phyloP scores from a whole-genome alignment of 2,113 vertebrate species.

The Lynx canadensis region DNA sequence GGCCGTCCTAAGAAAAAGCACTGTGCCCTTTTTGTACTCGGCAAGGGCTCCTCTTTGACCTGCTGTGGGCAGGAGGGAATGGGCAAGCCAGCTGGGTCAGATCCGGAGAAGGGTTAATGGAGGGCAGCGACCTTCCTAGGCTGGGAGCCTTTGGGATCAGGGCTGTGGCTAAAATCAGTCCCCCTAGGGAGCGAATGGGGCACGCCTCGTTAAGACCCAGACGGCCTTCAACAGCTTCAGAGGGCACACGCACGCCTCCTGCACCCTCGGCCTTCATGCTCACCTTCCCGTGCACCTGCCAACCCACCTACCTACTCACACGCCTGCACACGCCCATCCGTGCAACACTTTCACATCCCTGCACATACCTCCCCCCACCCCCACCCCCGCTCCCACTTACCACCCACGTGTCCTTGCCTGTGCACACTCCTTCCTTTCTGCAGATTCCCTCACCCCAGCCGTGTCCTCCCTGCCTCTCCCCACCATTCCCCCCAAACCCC shows the following conservation, averaged over 20 bases:
- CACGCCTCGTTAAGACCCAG: background rate
- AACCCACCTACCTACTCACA: background rate
- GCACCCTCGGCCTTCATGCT: accelerated
- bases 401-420: background rate
- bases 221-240: background rate
- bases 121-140: background rate
- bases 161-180: background rate
- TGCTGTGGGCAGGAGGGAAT: background rate
- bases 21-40: background rate
- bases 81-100: background rate
- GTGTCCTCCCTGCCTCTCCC: background rate
- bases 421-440: background rate
- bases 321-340: background rate
- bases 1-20: background rate
- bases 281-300: background rate
- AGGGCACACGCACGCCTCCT: no score
- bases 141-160: background rate
- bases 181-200: background rate
- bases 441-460: no score
- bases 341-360: no score
- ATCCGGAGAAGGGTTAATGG: background rate
- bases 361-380: background rate
- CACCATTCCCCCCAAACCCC: background rate
- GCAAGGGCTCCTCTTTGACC: background rate
- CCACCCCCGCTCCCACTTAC: no score